Base-by-base conservation (phyloP, 2,113 vertebrate genomes). In the Psammodynastes pulverulentus region DNA sequence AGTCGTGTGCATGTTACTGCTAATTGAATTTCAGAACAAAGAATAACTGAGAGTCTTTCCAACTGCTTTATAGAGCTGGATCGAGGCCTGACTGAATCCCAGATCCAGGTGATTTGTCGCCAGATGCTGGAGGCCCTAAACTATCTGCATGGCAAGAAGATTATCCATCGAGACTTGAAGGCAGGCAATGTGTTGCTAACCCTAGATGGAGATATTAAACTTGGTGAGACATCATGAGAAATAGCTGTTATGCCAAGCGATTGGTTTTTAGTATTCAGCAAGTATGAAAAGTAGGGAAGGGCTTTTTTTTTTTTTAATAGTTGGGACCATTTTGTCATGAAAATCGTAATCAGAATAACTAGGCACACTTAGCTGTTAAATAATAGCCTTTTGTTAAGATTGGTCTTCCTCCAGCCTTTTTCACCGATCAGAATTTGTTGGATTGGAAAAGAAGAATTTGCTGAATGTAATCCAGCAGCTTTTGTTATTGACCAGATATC, bases 151-250 rank as follows among this genome's bases (percentile, higher is more conserved):
- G 94, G 97, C 95, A 98, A 98, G 93, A 99, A 97, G 97, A 99
- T 99, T 97, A 99, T 99, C 96, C 99, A 99, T 97, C 97, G 99
- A 15, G 99, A 99, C 96, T 97, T 99, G 95, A 99, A 99, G 97
- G 99, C 99, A 0, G 99, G 99, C 3, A 99, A 99, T 0, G 97
- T 99, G 92, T 98, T 99, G 4, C 98, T 99, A 95, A 99, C 98
- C 54, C 97, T 98, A 17, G 99, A 99, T 2, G 99, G 99, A 4
- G 98, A 99, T 96, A 98, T 99, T 96, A 98, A 99, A 94, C 98
- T 99, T 0, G 99, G 99, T 99, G 95, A 15, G 54, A 17, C 12
- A 79, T 1, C 49, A 24, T 53, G 85, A 89, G 26, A 92, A 84
- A 54, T 15, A 52, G 3, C 4, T 49, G 21, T 49, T 89, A 9